Conservation (phyloP, 2,113 vertebrate genomes). For the Channa argus region DNA sequence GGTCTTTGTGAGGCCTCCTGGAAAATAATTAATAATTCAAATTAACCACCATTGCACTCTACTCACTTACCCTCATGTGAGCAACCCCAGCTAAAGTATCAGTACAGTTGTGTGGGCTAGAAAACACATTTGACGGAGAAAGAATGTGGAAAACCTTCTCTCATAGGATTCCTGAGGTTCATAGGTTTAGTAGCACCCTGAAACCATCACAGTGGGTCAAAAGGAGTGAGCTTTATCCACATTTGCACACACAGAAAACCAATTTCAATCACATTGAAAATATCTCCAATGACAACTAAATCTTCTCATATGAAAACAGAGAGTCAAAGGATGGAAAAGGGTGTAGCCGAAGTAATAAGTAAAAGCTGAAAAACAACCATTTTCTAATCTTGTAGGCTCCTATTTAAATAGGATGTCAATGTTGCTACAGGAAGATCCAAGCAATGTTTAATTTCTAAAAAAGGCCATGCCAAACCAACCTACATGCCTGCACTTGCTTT, state of each 20-base stretch:
- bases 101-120: not conserved
- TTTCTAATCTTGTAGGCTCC: not conserved
- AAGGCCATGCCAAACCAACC: not conserved
- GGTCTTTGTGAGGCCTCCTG: constrained; percentile 7
- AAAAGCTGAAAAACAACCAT: not conserved
- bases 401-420: not conserved
- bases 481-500: constrained; percentile 40
- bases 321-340: not conserved
- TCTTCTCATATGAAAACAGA: not conserved
- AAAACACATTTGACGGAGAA: constrained; percentile 17
- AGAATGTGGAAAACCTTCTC: constrained; percentile 13
- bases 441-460: constrained; percentile 16
- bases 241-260: not conserved
- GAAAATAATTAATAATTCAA: constrained; percentile 61
- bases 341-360: not conserved
- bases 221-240: not conserved
- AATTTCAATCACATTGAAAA: too few relatives aligned
- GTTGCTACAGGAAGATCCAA: not conserved
- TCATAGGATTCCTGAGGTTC: not conserved
- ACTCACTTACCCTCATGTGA: not conserved
- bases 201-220: not conserved
- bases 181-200: not conserved
- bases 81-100: not conserved
- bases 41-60: constrained; percentile 12
- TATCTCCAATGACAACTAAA: not conserved